phyloP scores from a whole-genome alignment of 2,888 invertebrate species.

The Cremastobaeus sp. region DNA sequence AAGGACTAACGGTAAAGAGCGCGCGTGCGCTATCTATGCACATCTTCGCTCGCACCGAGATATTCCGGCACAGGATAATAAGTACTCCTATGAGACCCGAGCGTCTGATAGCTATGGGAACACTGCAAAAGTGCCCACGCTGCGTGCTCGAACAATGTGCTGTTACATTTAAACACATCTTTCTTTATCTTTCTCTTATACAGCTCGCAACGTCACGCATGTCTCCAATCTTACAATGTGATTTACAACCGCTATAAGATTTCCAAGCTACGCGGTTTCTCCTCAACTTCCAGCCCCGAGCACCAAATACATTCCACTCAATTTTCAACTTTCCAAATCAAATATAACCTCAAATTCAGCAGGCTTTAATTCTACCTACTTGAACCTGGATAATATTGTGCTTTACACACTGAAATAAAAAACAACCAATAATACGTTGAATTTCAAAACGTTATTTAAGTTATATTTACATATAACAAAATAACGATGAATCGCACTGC shows the following conservation, averaged over 20 bases:
- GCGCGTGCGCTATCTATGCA: constrained; percentile 63
- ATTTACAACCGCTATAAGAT: constrained; percentile 10
- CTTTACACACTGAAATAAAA: no score
- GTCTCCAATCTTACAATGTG: constrained; percentile 18
- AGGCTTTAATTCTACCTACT: no score
- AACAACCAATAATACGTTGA: no score
- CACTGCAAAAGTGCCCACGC: constrained; percentile 55
- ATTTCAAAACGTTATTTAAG: no score
- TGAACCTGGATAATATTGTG: no score
- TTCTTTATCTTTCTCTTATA: constrained; percentile 25
- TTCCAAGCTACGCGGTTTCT: no score
- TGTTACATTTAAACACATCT: constrained; percentile 42
- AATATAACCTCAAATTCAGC: no score
- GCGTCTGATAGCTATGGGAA: constrained; percentile 49
- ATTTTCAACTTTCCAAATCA: no score
- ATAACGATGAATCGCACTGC: no score
- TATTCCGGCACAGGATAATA: constrained; percentile 59
- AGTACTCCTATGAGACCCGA: constrained; percentile 48
- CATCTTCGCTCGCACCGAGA: constrained; percentile 61
- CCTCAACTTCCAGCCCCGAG: neutral
- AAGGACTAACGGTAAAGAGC: constrained; percentile 62
- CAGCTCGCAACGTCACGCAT: constrained; percentile 22
- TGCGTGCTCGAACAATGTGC: constrained; percentile 59
- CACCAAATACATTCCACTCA: no score
- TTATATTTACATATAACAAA: no score